phyloP scores from a whole-genome alignment of 1,140 invertebrate genomes.

The Plodia interpunctella region DNA sequence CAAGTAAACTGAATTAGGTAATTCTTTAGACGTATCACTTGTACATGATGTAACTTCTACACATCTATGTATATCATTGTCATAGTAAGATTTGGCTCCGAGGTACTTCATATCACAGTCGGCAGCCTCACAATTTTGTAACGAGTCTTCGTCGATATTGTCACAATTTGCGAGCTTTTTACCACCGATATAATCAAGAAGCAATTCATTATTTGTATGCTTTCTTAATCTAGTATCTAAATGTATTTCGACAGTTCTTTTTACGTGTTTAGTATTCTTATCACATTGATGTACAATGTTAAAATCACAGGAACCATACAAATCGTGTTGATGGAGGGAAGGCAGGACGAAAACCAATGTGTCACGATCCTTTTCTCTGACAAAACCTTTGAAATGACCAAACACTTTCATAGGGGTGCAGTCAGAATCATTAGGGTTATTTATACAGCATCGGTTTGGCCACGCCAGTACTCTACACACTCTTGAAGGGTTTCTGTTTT shows the following conservation, averaged over 20 bases:
- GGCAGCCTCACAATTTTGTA: constrained; percentile 40
- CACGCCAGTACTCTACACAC: constrained; percentile 30
- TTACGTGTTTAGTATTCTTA: constrained; percentile 20
- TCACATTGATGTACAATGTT: constrained; percentile 34
- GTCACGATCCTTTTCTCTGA: constrained; percentile 37
- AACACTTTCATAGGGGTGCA: constrained; percentile 33
- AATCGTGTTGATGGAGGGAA: constrained; percentile 39
- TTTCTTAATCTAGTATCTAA: constrained; percentile 42
- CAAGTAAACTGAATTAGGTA: constrained; percentile 43
- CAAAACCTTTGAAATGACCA: constrained; percentile 18
- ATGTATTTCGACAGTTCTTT: constrained; percentile 28
- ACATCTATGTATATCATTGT: constrained; percentile 34
- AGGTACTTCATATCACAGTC: constrained; percentile 53
- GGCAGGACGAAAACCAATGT: constrained; percentile 43
- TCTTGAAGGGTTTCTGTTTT: constrained; percentile 34
- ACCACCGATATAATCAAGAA: constrained; percentile 30
- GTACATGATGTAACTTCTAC: constrained; percentile 30
- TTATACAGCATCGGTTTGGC: constrained; percentile 40
- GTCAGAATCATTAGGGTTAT: constrained; percentile 27
- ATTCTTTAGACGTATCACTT: constrained; percentile 30
- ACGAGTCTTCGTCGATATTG: constrained; percentile 39
- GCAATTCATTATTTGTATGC: constrained; percentile 12
- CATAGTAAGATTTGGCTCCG: constrained; percentile 36
- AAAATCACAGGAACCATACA: constrained; percentile 46
- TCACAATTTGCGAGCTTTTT: constrained; percentile 30